Conservation (phyloP, 2,888 invertebrate species). For the Pristionchus arcanus region DNA sequence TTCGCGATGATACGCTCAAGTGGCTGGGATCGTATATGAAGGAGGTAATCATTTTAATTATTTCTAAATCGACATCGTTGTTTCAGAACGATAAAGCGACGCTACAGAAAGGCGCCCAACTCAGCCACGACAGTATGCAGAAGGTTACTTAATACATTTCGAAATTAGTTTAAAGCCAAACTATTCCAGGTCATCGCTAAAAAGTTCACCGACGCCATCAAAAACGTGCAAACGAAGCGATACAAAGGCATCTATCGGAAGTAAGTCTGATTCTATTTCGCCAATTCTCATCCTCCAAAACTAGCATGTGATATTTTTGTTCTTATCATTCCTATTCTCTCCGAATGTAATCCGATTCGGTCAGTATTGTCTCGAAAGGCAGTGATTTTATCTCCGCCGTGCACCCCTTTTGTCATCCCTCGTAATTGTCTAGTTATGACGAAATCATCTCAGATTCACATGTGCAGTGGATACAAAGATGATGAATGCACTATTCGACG, state of each 20-base stretch:
- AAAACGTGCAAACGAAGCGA: conserved; percentile 54
- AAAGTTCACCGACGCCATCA: conserved; percentile 63
- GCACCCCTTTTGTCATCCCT: neutral
- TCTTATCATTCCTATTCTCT: neutral
- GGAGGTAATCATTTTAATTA: conserved; percentile 5
- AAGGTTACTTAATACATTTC: conserved; percentile 48
- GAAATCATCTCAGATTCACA: conserved; percentile 66
- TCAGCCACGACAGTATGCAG: conserved; percentile 57
- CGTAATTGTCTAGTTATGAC: conserved; percentile 6
- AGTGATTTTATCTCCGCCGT: neutral
- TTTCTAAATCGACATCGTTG: neutral
- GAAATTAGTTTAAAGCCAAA: neutral
- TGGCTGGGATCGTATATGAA: conserved; percentile 52
- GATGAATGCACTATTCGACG: conserved; percentile 74
- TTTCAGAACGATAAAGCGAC: conserved; percentile 46
- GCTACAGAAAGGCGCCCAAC: conserved; percentile 42
- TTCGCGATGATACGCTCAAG: neutral
- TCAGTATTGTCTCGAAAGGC: neutral
- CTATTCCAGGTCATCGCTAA: conserved; percentile 57
- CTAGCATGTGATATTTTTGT: neutral
- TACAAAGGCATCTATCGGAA: conserved; percentile 62
- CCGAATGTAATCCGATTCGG: conserved; percentile 13
- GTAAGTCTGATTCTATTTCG: conserved; percentile 54
- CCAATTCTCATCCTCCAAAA: conserved; percentile 16
- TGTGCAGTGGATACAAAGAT: conserved; percentile 75